Evolutionary conservation across 2,888 invertebrate genomes (phyloP).

Genomic region (Coremacera marginata): DNA sequence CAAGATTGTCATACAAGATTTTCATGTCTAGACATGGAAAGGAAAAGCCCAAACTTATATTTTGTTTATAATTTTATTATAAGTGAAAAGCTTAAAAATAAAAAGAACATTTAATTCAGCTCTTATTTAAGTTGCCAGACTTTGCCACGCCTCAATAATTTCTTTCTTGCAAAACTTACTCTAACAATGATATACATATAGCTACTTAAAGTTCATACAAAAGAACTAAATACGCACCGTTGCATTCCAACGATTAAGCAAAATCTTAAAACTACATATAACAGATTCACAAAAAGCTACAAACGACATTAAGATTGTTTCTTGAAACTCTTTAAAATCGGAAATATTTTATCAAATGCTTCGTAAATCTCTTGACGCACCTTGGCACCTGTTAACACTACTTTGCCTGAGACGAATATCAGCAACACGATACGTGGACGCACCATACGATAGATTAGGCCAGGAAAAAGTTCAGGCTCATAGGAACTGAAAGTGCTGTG

Average conservation of each 20-base stretch:
- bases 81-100: background rate
- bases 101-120: background rate
- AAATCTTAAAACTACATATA: background rate
- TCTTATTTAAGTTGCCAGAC: background rate
- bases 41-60: too few species aligned
- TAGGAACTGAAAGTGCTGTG: slow-evolving; percentile 87
- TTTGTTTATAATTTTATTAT: slow-evolving; percentile 1
- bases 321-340: slow-evolving; percentile 94
- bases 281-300: slow-evolving; percentile 10
- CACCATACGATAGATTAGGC: slow-evolving; percentile 98
- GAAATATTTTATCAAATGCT: slow-evolving; percentile 96
- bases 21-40: too few species aligned
- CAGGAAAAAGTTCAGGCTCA: slow-evolving; percentile 98
- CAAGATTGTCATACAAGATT: too few species aligned
- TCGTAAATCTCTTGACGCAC: slow-evolving; percentile 91
- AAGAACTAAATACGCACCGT: background rate
- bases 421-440: slow-evolving; percentile 96
- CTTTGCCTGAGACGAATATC: slow-evolving; percentile 99
- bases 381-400: slow-evolving; percentile 98
- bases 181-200: too few species aligned
- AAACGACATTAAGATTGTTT: slow-evolving; percentile 75
- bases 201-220: background rate
- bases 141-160: too few species aligned
- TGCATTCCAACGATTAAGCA: background rate
- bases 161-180: too few species aligned